These are phyloP conservation scores for Chloroceryle amazona DNA, from an alignment of 2,797 vertebrate species.

Conservation along the genomic window DNA sequence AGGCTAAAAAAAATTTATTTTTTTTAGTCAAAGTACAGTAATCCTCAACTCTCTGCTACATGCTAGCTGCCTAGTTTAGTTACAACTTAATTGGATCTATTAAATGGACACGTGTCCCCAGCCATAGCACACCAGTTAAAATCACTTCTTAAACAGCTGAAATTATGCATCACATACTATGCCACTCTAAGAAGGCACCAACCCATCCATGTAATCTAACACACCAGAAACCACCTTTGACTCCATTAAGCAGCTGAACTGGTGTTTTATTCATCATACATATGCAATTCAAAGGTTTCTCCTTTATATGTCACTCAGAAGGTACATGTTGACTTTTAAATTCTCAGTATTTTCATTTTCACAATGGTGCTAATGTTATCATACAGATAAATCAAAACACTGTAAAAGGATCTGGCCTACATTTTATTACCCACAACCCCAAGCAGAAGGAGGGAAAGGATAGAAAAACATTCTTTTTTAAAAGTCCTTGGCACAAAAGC, in stretches of 20 bases:
- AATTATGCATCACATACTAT: not conserved
- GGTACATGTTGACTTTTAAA: not conserved
- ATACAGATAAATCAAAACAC: slow-evolving; percentile 4
- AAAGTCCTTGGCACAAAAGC: slow-evolving; percentile 60
- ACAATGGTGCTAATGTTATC: not conserved
- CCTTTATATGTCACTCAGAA: not conserved
- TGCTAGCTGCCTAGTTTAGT: not conserved
- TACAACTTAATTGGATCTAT: not conserved
- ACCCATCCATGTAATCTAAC: not conserved
- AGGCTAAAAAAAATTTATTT: not conserved
- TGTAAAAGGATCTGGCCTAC: not conserved
- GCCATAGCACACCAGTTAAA: not conserved
- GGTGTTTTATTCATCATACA: not conserved
- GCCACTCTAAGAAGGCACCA: not conserved
- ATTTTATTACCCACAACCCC: slow-evolving; percentile 38
- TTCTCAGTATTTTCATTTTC: not conserved
- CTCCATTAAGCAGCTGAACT: not conserved
- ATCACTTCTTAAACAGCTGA: not conserved
- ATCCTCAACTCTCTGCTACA: not conserved
- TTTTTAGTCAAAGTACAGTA: not conserved
- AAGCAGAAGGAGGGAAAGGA: slow-evolving; percentile 23
- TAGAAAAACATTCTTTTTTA: slow-evolving; percentile 63
- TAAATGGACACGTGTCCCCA: not conserved
- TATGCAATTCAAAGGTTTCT: not conserved
- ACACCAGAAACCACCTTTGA: not conserved